Evolutionary conservation across 2,888 invertebrate species (phyloP).

Genomic region (Itoplectis maculator): DNA sequence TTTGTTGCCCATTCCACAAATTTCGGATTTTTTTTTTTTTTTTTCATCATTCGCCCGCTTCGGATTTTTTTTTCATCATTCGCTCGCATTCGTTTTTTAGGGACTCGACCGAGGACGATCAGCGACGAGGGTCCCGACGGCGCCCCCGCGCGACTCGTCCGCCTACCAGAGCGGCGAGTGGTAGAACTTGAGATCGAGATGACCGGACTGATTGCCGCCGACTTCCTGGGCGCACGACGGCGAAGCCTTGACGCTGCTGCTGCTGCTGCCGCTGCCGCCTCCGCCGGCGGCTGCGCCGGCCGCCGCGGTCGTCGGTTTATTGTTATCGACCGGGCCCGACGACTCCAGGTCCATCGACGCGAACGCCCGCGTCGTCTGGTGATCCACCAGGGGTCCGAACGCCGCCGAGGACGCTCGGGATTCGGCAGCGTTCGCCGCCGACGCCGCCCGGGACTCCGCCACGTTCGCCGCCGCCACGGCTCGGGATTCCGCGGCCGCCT

Average conservation of each 20-base stretch:
- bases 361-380: slow-evolving; percentile 42
- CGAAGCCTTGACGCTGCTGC: slow-evolving; percentile 68
- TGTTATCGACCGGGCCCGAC: slow-evolving; percentile 50
- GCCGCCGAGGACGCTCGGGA: slow-evolving; percentile 57
- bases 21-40: too few relatives aligned
- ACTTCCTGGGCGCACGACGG: slow-evolving; percentile 80
- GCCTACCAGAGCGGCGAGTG: slow-evolving; percentile 91
- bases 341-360: slow-evolving; percentile 70
- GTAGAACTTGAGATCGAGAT: slow-evolving; percentile 91
- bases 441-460: neutral
- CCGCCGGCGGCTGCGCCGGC: neutral
- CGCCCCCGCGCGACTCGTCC: neutral
- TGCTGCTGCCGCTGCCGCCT: neutral
- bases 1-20: too few relatives aligned
- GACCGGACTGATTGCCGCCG: slow-evolving; percentile 85
- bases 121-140: neutral
- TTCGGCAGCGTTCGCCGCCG: neutral
- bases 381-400: slow-evolving; percentile 60
- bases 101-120: neutral
- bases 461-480: neutral
- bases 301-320: slow-evolving; percentile 32
- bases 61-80: too few relatives aligned
- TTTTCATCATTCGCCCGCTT: neutral
- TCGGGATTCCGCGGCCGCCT: neutral
- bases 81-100: neutral